Base-by-base conservation (phyloP, 2,888 invertebrate genomes). In the Plebejus anna region DNA sequence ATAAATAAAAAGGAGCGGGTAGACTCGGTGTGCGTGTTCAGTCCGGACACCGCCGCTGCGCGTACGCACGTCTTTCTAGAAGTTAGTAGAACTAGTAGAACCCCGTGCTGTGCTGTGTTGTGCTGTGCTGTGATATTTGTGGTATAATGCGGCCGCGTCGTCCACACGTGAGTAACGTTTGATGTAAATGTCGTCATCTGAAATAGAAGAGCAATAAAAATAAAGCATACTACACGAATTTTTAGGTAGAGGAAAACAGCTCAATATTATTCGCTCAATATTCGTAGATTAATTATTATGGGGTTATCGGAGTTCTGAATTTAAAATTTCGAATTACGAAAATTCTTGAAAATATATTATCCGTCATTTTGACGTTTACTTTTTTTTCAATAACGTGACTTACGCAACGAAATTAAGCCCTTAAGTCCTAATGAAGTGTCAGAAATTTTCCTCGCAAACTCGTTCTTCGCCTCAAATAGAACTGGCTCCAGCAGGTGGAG, bases 21-120 rank as follows among this genome's bases (percentile, higher is more conserved):
- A 85, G 88, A 87, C 86, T 86, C 86, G 85, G 85, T 81, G 81
- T 85, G 83, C 87, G 85, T 84, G 90, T 89, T 91, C 92, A 92
- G 92, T 93, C 86, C 86, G 87, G 88, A 88, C 82, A 89, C 85
- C 84, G 91, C 85, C 89, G 91, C 91, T 86, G 82, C 83, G 88
- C 83, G 91, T 85, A 88, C 90, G 90, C 90, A 86, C 89, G 92
- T 86, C 86, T 87, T 85, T 84, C 78, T 77, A 76, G 55, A 75
- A 77, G 79, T 79, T 76, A 75, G 38, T 75, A 71, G 76, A 79
- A 78, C 66, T 47, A 73, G 73, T 75, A 76, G 55, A 78, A 76
- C 51, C 77, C 51, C 73, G 77, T 77, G 78, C 55, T 76, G 79
- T 79, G 77, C 75, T 76, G 79, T 80, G 79, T 76, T 75, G 66